Evolutionary conservation across 2,888 invertebrate species (phyloP), one percentile per base, ranked within the genome.

Genomic region (Rhyacophila evoluta): DNA sequence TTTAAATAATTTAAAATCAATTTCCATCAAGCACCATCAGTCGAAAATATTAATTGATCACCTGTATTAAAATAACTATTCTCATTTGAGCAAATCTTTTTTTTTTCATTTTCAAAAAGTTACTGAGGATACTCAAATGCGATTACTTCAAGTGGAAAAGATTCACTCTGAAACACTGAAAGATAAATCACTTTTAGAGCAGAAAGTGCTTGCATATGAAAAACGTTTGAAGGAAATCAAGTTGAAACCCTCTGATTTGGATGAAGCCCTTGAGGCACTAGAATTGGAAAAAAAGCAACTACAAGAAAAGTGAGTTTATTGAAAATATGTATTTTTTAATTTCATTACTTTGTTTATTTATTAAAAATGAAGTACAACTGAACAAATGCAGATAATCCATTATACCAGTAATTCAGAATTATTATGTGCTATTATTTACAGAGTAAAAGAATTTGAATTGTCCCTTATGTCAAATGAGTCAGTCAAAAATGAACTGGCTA

Each of bases 401-500:
- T n/a, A n/a, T n/a, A n/a, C n/a, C n/a, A n/a, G n/a, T n/a, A n/a
- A n/a, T n/a, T n/a, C n/a, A n/a, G n/a, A n/a, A n/a, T n/a, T n/a
- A 4, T 72, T 2, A 12, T 77, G 6, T 55, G 5, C 28, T 28
- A 12, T 12, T 4, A 6, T 70, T 76, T 77, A 8, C 67, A 82
- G 82, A 37, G 29, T 81, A 36, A 74, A 75, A 37, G 37, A 82
- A 27, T 39, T 82, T 25, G 79, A 82, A 38, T n/a, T 70, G 11
- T 39, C 75, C 12, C 41, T 79, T n/a, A 39, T 80, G 29, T 78
- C 78, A 8, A 76, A 72, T 38, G 55, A 28, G 33, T 78, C 82
- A 27, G 36, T 78, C 2, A 79, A 78, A 68, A 33, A 36, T 38
- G 78, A 83, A 74, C 39, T 82, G 36, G 87, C 87, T 81, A 84